Percentiles rank a stretch among this genome's conserved stretches.
Evolutionary conservation across 2,113 vertebrate species (phyloP).

Genomic region (Pedionomus torquatus): DNA sequence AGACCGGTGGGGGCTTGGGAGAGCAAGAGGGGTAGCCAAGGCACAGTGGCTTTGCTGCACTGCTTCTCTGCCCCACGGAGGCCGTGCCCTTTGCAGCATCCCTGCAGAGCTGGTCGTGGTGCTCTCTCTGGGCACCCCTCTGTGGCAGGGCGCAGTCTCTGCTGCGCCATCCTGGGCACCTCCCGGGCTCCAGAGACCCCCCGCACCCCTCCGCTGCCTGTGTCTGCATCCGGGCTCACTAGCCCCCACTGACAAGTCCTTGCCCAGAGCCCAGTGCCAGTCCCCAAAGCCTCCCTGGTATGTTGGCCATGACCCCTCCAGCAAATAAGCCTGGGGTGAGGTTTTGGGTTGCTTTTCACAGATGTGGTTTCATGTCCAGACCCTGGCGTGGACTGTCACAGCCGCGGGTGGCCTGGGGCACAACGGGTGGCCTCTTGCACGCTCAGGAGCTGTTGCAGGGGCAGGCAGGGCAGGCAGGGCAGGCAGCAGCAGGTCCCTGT

Average conservation of each 20-base stretch:
- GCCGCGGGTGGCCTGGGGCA: neutral
- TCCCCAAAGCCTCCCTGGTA: neutral
- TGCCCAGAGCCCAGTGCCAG: neutral
- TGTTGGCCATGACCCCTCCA: rapidly evolving
- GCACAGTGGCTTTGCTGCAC: neutral
- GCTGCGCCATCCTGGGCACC: rapidly evolving
- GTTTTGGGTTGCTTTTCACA: neutral
- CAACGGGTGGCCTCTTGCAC: neutral
- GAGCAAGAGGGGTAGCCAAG: neutral
- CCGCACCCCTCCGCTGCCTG: rapidly evolving
- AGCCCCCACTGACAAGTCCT: neutral
- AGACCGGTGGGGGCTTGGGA: neutral
- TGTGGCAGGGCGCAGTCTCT: neutral
- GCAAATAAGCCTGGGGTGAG: rapidly evolving
- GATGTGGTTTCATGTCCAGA: neutral
- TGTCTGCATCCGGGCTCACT: neutral
- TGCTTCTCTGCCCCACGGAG: neutral
- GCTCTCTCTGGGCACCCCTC: neutral
- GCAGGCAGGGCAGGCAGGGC: neutral
- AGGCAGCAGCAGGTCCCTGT: neutral
- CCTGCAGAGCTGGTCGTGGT: rapidly evolving
- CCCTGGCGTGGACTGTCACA: neutral
- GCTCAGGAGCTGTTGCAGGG: rapidly evolving
- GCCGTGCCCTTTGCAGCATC: neutral
- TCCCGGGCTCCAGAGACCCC: rapidly evolving